Evolutionary conservation across 1,140 invertebrate species (phyloP).

Genomic region (Colletes latitarsis): DNA sequence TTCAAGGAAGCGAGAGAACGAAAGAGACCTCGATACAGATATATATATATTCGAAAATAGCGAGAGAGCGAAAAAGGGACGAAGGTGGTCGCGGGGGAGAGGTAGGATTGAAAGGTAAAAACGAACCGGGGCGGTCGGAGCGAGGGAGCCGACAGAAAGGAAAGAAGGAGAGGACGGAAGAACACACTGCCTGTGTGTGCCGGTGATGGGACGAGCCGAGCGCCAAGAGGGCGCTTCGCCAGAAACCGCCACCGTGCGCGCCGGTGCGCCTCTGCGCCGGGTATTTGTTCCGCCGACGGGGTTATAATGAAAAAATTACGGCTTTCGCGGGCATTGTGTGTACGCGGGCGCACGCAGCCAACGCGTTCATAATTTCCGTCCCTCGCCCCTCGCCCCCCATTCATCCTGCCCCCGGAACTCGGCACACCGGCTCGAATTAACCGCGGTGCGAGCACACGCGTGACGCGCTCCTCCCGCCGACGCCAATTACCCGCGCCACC

Average conservation of each 20-base stretch:
- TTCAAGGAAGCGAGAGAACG: constrained; percentile 33
- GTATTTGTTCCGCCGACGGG: constrained; percentile 66
- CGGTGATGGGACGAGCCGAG: constrained; percentile 9
- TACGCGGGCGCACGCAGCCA: background rate
- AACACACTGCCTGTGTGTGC: background rate
- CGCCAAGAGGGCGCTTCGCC: constrained; percentile 28
- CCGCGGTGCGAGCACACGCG: constrained; percentile 53
- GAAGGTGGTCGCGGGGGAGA: constrained; percentile 5
- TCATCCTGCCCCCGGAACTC: constrained; percentile 11
- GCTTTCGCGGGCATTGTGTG: constrained; percentile 63
- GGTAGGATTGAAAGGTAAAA: constrained; percentile 42
- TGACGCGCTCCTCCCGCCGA: constrained; percentile 44
- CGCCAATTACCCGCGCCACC: constrained; percentile 55
- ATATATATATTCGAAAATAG: constrained; percentile 10
- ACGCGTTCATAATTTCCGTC: constrained; percentile 52
- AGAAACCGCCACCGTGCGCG: constrained; percentile 38
- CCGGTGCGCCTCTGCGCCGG: background rate
- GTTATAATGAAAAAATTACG: constrained; percentile 74
- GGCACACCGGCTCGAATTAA: constrained; percentile 50
- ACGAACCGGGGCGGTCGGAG: background rate
- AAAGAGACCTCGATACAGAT: constrained; percentile 1
- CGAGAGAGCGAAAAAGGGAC: constrained; percentile 17
- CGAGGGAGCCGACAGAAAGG: too few species aligned
- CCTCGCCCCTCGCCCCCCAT: background rate
- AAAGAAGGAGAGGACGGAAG: constrained; percentile 4